These are phyloP conservation scores for Rhineura floridana DNA, from an alignment of 2,113 vertebrate genomes.

Conservation along the genomic window DNA sequence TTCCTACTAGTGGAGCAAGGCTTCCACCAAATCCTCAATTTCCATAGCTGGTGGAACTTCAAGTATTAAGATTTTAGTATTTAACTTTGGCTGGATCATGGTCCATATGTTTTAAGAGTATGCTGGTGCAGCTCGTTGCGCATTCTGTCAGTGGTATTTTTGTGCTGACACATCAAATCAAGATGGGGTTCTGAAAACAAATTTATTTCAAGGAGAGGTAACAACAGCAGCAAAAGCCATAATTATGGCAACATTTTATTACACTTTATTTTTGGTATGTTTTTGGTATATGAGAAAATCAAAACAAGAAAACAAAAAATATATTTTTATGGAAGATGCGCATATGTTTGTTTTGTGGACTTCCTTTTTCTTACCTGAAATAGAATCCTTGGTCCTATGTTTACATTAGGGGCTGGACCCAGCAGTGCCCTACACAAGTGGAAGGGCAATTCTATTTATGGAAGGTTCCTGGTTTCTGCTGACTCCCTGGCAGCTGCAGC, in stretches of 20 bases:
- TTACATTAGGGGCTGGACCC: not conserved
- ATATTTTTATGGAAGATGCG: not conserved
- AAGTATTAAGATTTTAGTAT: not conserved
- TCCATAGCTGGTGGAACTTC: not conserved
- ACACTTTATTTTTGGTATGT: not conserved
- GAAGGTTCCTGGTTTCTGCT: not conserved
- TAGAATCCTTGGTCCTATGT: not conserved
- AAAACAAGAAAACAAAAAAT: not conserved
- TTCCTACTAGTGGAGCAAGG: not conserved
- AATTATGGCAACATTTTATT: not conserved
- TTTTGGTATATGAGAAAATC: not conserved
- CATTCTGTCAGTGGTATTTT: not conserved
- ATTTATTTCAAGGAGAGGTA: not conserved
- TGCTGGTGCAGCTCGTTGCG: not conserved
- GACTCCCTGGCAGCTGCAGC: not conserved
- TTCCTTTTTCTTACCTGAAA: not conserved
- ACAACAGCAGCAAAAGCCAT: not conserved
- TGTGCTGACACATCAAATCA: not conserved
- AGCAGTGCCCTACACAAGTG: not conserved
- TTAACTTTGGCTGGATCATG: too few relatives aligned
- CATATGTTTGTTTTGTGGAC: accelerated
- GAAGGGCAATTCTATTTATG: not conserved
- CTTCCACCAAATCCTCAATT: not conserved
- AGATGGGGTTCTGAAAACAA: not conserved
- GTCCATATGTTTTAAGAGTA: not conserved